Percentiles rank a stretch among this genome's conserved stretches.
Evolutionary conservation across 2,888 invertebrate species (phyloP).

Genomic region (Apotomis betuletana): DNA sequence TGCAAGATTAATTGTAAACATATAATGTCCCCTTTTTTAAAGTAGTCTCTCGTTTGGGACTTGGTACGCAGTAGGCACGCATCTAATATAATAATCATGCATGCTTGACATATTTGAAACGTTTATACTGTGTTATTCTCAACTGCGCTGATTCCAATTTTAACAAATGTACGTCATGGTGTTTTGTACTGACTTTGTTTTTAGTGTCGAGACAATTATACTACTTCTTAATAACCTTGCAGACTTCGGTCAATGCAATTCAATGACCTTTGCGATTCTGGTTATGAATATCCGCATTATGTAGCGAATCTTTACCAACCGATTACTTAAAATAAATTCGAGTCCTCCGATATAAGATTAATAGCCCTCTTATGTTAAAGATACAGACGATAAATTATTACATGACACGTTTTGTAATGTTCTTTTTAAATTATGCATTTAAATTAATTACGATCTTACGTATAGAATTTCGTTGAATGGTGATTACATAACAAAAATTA

Average conservation of each 20-base stretch:
- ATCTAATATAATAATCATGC: too few species aligned
- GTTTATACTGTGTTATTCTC: background rate
- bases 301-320: background rate
- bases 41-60: too few species aligned
- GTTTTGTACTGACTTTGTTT: slow-evolving; percentile 1
- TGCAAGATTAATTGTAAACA: too few species aligned
- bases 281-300: slow-evolving; percentile 12
- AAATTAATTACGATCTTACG: background rate
- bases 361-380: background rate
- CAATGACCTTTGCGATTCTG: slow-evolving; percentile 28
- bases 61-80: too few species aligned
- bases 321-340: slow-evolving; percentile 8
- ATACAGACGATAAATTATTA: background rate
- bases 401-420: background rate
- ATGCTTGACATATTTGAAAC: background rate
- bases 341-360: background rate
- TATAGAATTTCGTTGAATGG: background rate
- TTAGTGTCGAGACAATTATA: slow-evolving; percentile 13
- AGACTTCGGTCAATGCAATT: slow-evolving; percentile 13
- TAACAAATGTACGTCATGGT: slow-evolving; percentile 7
- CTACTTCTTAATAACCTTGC: slow-evolving; percentile 17
- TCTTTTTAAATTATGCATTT: background rate
- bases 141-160: slow-evolving; percentile 2
- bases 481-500: background rate
- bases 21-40: too few species aligned